phyloP scores from a whole-genome alignment of 2,888 invertebrate species.

The Oscheius sp. region DNA sequence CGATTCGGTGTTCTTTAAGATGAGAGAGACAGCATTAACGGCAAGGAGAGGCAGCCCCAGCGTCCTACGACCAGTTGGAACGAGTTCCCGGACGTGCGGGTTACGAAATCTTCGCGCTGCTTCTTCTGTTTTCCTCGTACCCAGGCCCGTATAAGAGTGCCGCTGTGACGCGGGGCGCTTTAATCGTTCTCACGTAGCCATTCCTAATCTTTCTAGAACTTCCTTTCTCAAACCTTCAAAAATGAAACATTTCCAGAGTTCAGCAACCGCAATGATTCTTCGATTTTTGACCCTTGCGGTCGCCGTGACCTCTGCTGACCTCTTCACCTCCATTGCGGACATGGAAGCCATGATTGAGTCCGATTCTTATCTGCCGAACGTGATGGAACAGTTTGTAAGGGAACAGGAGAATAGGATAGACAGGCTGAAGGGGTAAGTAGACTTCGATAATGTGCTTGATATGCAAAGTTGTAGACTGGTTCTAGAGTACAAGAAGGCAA shows the following conservation, averaged over 20 bases:
- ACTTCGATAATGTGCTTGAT: neutral
- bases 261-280: slow-evolving; percentile 3
- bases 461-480: slow-evolving; percentile 11
- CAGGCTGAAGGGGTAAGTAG: slow-evolving; percentile 58
- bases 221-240: neutral
- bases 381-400: slow-evolving; percentile 74
- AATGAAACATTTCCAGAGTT: neutral
- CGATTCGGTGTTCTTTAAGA: neutral
- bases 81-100: slow-evolving; percentile 21
- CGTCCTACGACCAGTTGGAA: slow-evolving; percentile 20
- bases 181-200: neutral
- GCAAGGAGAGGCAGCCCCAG: slow-evolving; percentile 8
- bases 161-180: neutral
- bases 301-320: slow-evolving; percentile 66
- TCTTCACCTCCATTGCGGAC: slow-evolving; percentile 76
- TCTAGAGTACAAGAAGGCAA: slow-evolving; percentile 50
- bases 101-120: slow-evolving; percentile 24
- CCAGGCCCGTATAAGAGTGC: slow-evolving; percentile 28
- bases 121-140: slow-evolving; percentile 37
- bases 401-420: slow-evolving; percentile 74
- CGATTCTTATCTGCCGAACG: slow-evolving; percentile 74
- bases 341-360: slow-evolving; percentile 74
- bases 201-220: neutral
- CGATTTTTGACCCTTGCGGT: slow-evolving; percentile 13
- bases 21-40: neutral